Evolutionary conservation across 2,888 invertebrate species (phyloP).

Genomic region (Therioaphis trifolii): DNA sequence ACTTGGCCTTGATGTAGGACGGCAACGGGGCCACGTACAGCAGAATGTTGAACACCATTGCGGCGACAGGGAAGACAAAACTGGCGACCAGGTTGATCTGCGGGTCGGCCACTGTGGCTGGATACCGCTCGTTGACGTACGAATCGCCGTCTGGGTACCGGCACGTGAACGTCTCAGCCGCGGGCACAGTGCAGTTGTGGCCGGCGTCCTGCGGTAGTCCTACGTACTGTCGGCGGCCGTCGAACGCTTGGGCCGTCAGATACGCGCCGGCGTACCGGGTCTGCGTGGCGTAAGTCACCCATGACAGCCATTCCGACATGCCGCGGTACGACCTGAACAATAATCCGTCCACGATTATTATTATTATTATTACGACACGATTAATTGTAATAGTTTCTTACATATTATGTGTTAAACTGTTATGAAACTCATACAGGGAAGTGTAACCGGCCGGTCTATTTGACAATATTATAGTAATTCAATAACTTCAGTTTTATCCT

Average conservation of each 20-base stretch:
- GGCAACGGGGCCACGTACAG: constrained; percentile 88
- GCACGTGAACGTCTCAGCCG: constrained; percentile 71
- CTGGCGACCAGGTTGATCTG: constrained; percentile 85
- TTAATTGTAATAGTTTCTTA: no score
- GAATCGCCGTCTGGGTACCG: constrained; percentile 79
- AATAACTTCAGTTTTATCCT: no score
- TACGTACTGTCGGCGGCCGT: constrained; percentile 65
- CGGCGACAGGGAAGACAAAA: constrained; percentile 83
- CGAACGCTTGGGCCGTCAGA: constrained; percentile 79
- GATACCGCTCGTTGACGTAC: constrained; percentile 79
- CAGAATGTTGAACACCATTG: constrained; percentile 85
- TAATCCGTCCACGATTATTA: no score
- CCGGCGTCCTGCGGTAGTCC: constrained; percentile 57
- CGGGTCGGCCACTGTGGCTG: constrained; percentile 75
- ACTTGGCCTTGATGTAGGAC: constrained; percentile 86
- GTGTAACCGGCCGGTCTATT: no score
- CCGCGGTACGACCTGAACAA: constrained; percentile 78
- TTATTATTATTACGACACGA: no score
- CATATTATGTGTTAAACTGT: no score
- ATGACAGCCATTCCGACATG: constrained; percentile 84
- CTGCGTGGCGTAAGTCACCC: constrained; percentile 82
- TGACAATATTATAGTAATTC: no score
- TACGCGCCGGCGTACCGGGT: constrained; percentile 83
- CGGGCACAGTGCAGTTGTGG: constrained; percentile 72
- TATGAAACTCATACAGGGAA: no score